Conservation (phyloP, 53 echinoderm and acorn worm species). For the Mesocentrotus franciscanus region DNA sequence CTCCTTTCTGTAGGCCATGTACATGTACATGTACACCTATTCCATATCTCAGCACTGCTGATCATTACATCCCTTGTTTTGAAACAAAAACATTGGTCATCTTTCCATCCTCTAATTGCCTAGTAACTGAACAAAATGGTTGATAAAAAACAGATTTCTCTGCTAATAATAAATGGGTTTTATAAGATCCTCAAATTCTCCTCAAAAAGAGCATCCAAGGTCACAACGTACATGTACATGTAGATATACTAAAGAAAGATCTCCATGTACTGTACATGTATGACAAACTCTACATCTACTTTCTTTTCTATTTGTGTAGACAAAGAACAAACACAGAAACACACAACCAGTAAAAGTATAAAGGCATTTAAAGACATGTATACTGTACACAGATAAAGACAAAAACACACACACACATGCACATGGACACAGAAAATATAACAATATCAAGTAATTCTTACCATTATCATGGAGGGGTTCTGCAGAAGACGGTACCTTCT, state of each 20-base stretch:
- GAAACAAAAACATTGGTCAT: not conserved
- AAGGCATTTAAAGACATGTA: too few species aligned
- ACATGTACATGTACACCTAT: too few species aligned
- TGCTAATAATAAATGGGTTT: not conserved
- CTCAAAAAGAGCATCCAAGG: not conserved
- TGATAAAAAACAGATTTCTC: not conserved
- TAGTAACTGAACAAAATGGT: too few species aligned
- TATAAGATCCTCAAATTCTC: not conserved
- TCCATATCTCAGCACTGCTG: too few species aligned
- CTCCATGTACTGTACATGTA: too few species aligned
- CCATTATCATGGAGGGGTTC: slow-evolving; percentile 87
- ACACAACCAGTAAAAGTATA: not conserved
- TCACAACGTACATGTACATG: not conserved
- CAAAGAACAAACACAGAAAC: not conserved
- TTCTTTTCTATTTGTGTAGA: too few species aligned
- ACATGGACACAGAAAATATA: not conserved
- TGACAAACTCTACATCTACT: too few species aligned
- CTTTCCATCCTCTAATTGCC: not conserved
- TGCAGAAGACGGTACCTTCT: slow-evolving; percentile 63
- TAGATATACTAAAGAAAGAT: not conserved
- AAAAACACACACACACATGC: too few species aligned
- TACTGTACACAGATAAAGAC: not conserved
- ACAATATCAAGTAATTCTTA: slow-evolving; percentile 63
- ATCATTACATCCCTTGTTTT: too few species aligned
- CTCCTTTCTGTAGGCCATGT: too few species aligned